A percentile compares a stretch with the other conserved stretches of the same genome.
phyloP scores from a whole-genome alignment of 2,888 invertebrate species.

The Pterostichus madidus region DNA sequence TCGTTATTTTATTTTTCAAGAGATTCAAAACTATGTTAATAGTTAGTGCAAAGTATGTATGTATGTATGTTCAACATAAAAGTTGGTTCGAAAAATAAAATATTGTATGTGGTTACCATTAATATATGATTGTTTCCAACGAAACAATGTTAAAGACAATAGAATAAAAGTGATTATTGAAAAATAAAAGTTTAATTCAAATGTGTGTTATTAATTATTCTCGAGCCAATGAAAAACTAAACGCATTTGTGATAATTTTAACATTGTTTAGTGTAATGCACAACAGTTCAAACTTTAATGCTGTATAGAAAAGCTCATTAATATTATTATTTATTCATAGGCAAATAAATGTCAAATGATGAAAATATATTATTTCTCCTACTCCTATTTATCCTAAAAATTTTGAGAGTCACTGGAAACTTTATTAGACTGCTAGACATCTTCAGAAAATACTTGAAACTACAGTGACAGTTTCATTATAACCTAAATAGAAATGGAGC shows the following conservation, averaged over 20 bases:
- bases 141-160: conserved; percentile 60
- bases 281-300: too few species aligned
- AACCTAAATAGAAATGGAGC: conserved; percentile 68
- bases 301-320: too few species aligned
- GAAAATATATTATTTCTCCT: neutral
- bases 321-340: too few species aligned
- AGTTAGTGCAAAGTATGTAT: conserved; percentile 55
- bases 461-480: neutral
- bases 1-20: conserved; percentile 28
- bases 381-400: neutral
- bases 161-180: conserved; percentile 35
- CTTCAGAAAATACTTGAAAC: neutral
- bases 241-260: conserved; percentile 25
- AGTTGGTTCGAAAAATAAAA: conserved; percentile 50
- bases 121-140: conserved; percentile 39
- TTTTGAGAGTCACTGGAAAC: conserved; percentile 7
- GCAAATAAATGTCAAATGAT: too few species aligned
- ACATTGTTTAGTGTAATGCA: too few species aligned
- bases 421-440: neutral
- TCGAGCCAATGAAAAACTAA: conserved; percentile 2
- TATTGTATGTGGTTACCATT: conserved; percentile 60
- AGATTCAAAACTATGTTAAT: conserved; percentile 21
- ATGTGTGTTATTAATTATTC: neutral
- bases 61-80: conserved; percentile 55
- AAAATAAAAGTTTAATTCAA: neutral